Evolutionary conservation across 64 coral and sea anemone species (phyloP).

Genomic region (Orbicella faveolata): DNA sequence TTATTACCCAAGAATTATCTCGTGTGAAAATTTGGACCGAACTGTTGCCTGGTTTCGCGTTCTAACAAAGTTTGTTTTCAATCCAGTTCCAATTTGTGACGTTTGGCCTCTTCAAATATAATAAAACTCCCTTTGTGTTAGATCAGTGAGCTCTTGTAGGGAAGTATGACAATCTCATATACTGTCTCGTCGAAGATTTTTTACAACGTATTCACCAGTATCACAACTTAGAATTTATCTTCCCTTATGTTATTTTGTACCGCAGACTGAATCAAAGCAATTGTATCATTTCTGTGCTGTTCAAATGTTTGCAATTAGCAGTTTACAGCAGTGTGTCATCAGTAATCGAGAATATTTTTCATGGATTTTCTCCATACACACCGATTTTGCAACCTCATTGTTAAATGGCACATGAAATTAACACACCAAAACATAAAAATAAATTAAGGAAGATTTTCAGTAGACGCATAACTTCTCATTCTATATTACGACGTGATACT

Average conservation of each 20-base stretch:
- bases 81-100: not conserved
- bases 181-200: not conserved
- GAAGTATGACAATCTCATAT: not conserved
- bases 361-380: not conserved
- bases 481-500: not conserved
- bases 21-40: constrained; percentile 2
- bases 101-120: not conserved
- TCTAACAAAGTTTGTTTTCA: not conserved
- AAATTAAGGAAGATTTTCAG: not conserved
- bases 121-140: not conserved
- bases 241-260: not conserved
- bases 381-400: not conserved
- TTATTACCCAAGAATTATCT: constrained; percentile 2
- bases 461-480: not conserved
- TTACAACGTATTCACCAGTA: not conserved
- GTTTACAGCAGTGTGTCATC: not conserved
- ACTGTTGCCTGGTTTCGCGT: not conserved
- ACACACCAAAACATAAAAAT: not conserved
- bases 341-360: not conserved
- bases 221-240: not conserved
- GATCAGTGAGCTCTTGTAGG: not conserved
- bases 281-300: not conserved
- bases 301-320: not conserved
- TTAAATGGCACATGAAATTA: constrained; percentile 1
- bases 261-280: not conserved